phyloP scores from a whole-genome alignment of 2,113 vertebrate species.

The Rattus rattus region DNA sequence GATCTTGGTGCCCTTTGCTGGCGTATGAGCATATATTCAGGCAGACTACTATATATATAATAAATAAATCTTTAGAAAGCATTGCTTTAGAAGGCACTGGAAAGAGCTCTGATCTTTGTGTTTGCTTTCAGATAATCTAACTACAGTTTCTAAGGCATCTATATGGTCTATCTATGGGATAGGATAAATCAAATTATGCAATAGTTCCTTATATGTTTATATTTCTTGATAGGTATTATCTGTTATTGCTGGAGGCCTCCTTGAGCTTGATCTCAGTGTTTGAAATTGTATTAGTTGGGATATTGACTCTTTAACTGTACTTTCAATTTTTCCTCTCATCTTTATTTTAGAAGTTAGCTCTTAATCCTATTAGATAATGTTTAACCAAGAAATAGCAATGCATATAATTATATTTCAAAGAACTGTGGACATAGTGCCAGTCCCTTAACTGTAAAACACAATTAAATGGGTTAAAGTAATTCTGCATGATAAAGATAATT shows the following conservation, averaged over 20 bases:
- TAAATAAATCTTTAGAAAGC: background rate
- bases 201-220: background rate
- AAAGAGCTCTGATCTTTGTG: conserved; percentile 5
- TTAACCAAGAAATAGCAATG: conserved; percentile 33
- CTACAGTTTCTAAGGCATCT: background rate
- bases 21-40: too few relatives aligned
- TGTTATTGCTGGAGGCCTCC: background rate
- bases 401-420: conserved; percentile 37
- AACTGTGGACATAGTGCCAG: background rate
- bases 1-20: too few relatives aligned
- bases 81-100: background rate
- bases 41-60: too few relatives aligned
- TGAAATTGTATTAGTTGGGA: background rate
- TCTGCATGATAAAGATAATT: conserved; percentile 57
- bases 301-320: background rate
- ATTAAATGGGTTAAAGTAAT: conserved; percentile 42
- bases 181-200: background rate
- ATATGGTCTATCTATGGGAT: background rate
- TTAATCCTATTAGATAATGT: conserved; percentile 49
- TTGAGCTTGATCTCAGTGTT: background rate
- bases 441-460: conserved; percentile 25
- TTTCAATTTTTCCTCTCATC: background rate
- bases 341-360: conserved; percentile 31
- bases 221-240: conserved; percentile 17
- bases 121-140: background rate